Conservation (phyloP, 1,140 invertebrate species). For the Lucilia cuprina region DNA sequence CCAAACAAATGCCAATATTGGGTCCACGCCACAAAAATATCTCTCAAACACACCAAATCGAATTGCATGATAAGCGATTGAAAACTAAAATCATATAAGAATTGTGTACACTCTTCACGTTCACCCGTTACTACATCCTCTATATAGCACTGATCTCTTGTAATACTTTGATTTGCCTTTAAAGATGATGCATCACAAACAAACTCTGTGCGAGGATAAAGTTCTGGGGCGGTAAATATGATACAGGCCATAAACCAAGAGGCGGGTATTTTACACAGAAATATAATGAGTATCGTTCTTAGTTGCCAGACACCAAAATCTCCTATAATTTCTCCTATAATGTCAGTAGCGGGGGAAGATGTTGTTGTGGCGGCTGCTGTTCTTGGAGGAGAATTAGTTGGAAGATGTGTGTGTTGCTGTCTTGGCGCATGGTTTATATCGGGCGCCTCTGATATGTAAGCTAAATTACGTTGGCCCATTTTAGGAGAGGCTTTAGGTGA, state of each 20-base stretch:
- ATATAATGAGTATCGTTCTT: constrained; percentile 61
- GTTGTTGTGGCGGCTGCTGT: background rate
- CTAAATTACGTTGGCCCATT: constrained; percentile 13
- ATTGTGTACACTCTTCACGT: constrained; percentile 44
- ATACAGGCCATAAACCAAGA: constrained; percentile 65
- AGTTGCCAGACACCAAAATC: constrained; percentile 63
- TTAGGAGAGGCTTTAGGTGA: background rate
- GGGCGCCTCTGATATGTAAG: background rate
- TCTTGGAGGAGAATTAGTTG: background rate
- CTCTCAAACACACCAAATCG: constrained; percentile 61
- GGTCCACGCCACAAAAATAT: constrained; percentile 62
- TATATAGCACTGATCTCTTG: constrained; percentile 51
- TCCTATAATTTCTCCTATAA: constrained; percentile 57
- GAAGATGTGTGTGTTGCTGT: background rate
- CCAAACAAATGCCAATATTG: constrained; percentile 64
- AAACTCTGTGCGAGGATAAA: constrained; percentile 52
- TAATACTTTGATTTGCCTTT: constrained; percentile 40
- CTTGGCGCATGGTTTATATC: background rate
- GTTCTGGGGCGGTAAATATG: constrained; percentile 58
- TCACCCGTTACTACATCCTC: constrained; percentile 34
- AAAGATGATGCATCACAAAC: constrained; percentile 46
- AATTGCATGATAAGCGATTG: constrained; percentile 60
- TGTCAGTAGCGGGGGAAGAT: constrained; percentile 41
- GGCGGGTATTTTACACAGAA: constrained; percentile 62
- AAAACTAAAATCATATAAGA: constrained; percentile 52